Base-by-base conservation (phyloP, 2,113 vertebrate species). In the Spermophilus dauricus region DNA sequence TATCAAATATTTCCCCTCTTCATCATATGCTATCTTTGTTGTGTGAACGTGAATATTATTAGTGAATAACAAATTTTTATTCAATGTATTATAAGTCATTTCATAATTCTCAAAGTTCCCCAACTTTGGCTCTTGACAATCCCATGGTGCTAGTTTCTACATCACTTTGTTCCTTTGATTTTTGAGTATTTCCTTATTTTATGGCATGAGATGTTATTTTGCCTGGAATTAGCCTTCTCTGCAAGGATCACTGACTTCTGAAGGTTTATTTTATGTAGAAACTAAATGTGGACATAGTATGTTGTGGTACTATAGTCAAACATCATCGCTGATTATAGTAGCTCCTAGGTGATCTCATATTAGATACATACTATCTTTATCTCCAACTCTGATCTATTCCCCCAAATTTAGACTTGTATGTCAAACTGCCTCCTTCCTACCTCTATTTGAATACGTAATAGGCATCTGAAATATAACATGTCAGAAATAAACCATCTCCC, bases 401-500 rank as follows among this genome's bases (percentile, higher is more conserved):
- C 7, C 56, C 32, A 89, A 86, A 89, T 86, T 67, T 85, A 80
- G 45, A 82, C 14, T 51, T 83, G 28, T 69, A 13, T 86, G 24
- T 86, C 32, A 20, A 73, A 22, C 14, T 85, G 18, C 12, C 45
- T 48, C 53, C 6, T 80, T 65, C 45, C 10, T 18, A 34, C 87
- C 5, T 65, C 48, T 70, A 77, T 58, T 72, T 51, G 11, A 76
- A 22, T 83, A 30, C n/a, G 8, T 89, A 89, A 63, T 73, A 78
- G 42, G 14, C 22, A 73, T 51, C 78, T 75, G 42, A 89, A 34
- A 65, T 2, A 75, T 39, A 86, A 73, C 34, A 77, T 37, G 32
- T 91, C 13, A 56, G 56, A 91, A 91, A 76, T 32, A 86, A 94
- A 89, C 75, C 42, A 86, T 83, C 10, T 67, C 37, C 30, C 45